A percentile compares a stretch with the other conserved stretches of the same genome.
Conservation (phyloP, 1,140 invertebrate genomes). For the silkworm (Bombyx mori) region DNA sequence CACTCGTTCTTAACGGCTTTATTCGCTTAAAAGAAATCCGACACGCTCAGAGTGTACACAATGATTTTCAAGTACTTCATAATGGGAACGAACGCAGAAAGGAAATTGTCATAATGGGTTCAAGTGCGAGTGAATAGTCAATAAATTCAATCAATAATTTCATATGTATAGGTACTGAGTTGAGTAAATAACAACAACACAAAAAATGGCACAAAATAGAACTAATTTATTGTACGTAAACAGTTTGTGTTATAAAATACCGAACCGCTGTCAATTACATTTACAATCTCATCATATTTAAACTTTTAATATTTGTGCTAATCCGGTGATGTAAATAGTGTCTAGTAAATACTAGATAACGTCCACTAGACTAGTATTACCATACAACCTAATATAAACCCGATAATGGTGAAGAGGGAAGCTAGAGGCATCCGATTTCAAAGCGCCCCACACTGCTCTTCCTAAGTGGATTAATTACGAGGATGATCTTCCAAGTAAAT, state of each 20-base stretch:
- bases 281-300: no score
- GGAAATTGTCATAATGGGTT: background rate
- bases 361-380: no score
- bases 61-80: conserved; percentile 7
- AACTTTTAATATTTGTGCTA: no score
- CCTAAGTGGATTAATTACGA: conserved; percentile 65
- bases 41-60: background rate
- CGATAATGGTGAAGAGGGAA: background rate
- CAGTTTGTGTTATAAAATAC: no score
- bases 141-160: background rate
- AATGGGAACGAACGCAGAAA: conserved; percentile 11
- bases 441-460: conserved; percentile 38
- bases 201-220: background rate
- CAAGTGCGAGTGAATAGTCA: conserved; percentile 2
- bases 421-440: conserved; percentile 45
- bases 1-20: background rate
- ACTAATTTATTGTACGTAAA: background rate
- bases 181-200: background rate
- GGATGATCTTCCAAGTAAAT: conserved; percentile 60
- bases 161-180: background rate
- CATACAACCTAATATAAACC: no score
- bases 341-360: no score
- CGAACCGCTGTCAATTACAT: no score
- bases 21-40: background rate
- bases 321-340: no score